phyloP scores from a whole-genome alignment of 2,113 vertebrate genomes.

The Terrapene triunguis region DNA sequence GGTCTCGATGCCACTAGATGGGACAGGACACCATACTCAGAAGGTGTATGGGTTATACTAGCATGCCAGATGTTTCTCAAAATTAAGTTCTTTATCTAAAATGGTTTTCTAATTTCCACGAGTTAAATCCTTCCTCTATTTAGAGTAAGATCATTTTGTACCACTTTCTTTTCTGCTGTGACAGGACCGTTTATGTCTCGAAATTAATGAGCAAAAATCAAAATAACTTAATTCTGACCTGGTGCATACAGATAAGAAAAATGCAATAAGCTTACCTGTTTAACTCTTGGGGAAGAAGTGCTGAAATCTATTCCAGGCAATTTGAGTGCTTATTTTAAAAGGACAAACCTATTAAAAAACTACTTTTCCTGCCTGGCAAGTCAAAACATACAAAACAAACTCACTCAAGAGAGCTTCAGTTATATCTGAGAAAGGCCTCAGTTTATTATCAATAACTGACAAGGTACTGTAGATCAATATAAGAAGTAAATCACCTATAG shows the following conservation, averaged over 20 bases:
- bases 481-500: neutral
- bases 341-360: neutral
- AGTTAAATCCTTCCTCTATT: neutral
- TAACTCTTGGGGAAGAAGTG: neutral
- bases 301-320: neutral
- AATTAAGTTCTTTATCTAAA: neutral
- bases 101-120: neutral
- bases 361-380: neutral
- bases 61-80: neutral
- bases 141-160: neutral
- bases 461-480: neutral
- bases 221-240: neutral
- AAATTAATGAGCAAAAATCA: neutral
- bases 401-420: too few relatives aligned
- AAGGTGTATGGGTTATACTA: neutral
- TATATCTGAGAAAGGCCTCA: constrained; percentile 20
- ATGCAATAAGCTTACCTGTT: neutral
- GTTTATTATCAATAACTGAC: neutral
- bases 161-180: neutral
- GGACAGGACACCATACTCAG: too few relatives aligned
- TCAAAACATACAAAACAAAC: neutral
- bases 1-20: too few relatives aligned
- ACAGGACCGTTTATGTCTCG: neutral
- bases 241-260: neutral
- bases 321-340: constrained; percentile 36